These are phyloP conservation scores for Scolopax mira DNA, from an alignment of 2,113 vertebrate genomes.

Conservation along the genomic window DNA sequence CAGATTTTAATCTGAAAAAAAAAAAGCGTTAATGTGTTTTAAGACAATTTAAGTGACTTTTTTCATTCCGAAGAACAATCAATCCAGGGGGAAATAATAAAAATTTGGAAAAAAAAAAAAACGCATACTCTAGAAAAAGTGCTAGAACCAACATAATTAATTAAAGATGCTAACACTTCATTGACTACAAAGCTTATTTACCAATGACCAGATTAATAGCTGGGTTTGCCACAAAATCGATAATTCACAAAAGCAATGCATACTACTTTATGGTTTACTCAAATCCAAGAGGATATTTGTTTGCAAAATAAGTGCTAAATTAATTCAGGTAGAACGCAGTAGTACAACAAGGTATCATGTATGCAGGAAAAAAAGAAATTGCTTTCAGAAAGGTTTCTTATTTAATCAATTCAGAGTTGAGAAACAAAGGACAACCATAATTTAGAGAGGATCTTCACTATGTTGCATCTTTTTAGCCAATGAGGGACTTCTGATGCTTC, in stretches of 20 bases:
- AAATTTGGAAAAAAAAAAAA: background rate
- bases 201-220: background rate
- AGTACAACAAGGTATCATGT: background rate
- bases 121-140: background rate
- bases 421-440: background rate
- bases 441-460: background rate
- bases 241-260: background rate
- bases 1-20: too few relatives aligned
- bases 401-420: background rate
- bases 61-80: background rate
- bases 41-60: background rate
- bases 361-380: background rate
- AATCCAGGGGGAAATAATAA: background rate
- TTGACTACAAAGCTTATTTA: background rate
- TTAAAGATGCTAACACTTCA: background rate
- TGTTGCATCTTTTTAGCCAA: fast-evolving
- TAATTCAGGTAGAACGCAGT: background rate
- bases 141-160: background rate
- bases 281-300: background rate
- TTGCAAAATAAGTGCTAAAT: background rate
- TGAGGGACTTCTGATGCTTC: too few relatives aligned
- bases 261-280: background rate
- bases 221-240: background rate
- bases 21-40: too few relatives aligned
- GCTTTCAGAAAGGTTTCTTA: background rate